These are phyloP conservation scores for Dromococcyx pavoninus DNA, from an alignment of 2,797 vertebrate species.

Conservation along the genomic window DNA sequence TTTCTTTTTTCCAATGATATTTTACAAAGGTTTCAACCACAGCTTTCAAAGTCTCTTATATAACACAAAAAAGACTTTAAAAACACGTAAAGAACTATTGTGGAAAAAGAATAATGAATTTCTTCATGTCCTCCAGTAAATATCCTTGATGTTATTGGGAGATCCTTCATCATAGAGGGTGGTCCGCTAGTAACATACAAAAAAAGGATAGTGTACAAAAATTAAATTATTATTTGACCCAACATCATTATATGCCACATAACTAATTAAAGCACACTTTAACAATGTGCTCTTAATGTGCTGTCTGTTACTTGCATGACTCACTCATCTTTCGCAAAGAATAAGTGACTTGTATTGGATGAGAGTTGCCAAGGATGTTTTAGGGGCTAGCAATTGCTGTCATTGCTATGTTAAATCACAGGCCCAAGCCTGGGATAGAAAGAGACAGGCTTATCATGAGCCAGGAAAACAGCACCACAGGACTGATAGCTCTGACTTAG, in stretches of 20 bases:
- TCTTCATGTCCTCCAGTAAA: conserved; percentile 66
- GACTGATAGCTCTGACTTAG: conserved; percentile 81
- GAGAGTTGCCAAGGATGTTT: conserved; percentile 76
- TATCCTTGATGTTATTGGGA: conserved; percentile 71
- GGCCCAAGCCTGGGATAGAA: conserved; percentile 77
- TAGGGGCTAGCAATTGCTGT: conserved; percentile 78
- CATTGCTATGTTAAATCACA: conserved; percentile 80
- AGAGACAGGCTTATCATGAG: conserved; percentile 83
- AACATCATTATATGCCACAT: conserved; percentile 83
- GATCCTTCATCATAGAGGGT: conserved; percentile 81
- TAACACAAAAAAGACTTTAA: conserved; percentile 47
- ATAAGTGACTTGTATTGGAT: conserved; percentile 85
- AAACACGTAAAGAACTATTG: conserved; percentile 63
- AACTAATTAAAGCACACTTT: conserved; percentile 82
- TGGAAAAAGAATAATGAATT: conserved; percentile 70
- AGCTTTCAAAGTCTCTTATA: conserved; percentile 65
- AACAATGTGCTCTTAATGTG: conserved; percentile 81
- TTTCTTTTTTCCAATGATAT: conserved; percentile 61
- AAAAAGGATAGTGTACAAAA: conserved; percentile 82
- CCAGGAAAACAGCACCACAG: conserved; percentile 78
- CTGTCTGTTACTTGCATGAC: conserved; percentile 76
- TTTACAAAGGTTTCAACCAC: conserved; percentile 62
- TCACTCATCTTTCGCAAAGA: conserved; percentile 80
- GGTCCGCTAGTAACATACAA: conserved; percentile 79
- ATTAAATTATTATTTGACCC: conserved; percentile 90